phyloP scores from a whole-genome alignment of 1,140 invertebrate species.

The Saccostrea echinata region DNA sequence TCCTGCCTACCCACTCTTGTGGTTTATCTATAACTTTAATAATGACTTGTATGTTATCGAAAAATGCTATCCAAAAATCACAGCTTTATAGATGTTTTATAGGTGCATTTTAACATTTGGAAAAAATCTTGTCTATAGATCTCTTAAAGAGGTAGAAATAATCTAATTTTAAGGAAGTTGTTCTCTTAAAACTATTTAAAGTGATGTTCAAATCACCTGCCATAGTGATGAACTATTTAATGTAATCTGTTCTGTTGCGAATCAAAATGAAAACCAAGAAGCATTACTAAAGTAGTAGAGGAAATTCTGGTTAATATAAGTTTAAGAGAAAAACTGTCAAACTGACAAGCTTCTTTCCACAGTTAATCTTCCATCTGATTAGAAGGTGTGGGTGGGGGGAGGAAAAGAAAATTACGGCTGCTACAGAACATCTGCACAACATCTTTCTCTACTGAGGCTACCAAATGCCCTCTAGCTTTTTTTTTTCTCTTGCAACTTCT shows the following conservation, averaged over 20 bases:
- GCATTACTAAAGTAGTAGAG: not conserved
- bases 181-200: not conserved
- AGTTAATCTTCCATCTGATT: constrained; percentile 28
- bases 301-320: constrained; percentile 22
- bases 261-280: not conserved
- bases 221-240: not conserved
- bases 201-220: not conserved
- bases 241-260: not conserved
- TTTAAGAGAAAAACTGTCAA: constrained; percentile 19
- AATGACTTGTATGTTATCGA: too few species aligned
- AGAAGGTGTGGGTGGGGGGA: constrained; percentile 23
- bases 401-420: constrained; percentile 18
- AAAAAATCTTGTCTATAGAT: too few species aligned
- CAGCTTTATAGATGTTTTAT: too few species aligned
- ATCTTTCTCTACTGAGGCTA: not conserved
- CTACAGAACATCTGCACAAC: not conserved
- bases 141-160: too few species aligned
- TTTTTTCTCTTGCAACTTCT: not conserved
- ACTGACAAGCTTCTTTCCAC: constrained; percentile 1
- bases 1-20: not conserved
- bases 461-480: not conserved
- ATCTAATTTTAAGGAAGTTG: not conserved
- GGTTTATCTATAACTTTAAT: too few species aligned
- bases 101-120: too few species aligned
- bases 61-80: too few species aligned